Evolutionary conservation across 2,888 invertebrate species (phyloP).

Genomic region (Saturnia pavonia): DNA sequence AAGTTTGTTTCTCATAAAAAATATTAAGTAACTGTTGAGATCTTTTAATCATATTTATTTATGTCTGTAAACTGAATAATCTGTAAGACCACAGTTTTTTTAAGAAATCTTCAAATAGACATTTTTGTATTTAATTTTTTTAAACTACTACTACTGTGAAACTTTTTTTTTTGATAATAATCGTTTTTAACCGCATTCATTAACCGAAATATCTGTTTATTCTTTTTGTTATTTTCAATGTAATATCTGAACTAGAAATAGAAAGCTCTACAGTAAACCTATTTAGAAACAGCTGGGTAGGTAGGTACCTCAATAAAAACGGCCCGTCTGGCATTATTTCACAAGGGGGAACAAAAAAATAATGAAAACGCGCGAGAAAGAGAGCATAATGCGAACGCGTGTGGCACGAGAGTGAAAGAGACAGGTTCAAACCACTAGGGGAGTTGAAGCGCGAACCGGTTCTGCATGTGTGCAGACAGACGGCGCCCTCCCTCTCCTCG

Average conservation of each 20-base stretch:
- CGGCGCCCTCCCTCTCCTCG: constrained; percentile 74
- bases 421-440: constrained; percentile 67
- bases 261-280: constrained; percentile 48
- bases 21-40: background rate
- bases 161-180: too few species aligned
- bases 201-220: too few species aligned
- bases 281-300: constrained; percentile 50
- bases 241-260: constrained; percentile 19
- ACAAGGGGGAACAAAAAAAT: constrained; percentile 78
- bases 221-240: background rate
- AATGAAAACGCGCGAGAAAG: constrained; percentile 75
- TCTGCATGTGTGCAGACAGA: constrained; percentile 78
- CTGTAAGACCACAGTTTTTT: too few species aligned
- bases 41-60: background rate
- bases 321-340: constrained; percentile 72
- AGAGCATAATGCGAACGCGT: constrained; percentile 66
- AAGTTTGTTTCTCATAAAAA: background rate
- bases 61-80: too few species aligned
- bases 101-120: too few species aligned
- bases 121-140: too few species aligned
- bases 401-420: constrained; percentile 69
- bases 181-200: too few species aligned
- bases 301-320: constrained; percentile 64
- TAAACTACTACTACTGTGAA: too few species aligned
- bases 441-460: constrained; percentile 77